Evolutionary conservation across 1,140 invertebrate species (phyloP), one percentile per base, ranked within the genome.

Genomic region (Glossosoma conforme): DNA sequence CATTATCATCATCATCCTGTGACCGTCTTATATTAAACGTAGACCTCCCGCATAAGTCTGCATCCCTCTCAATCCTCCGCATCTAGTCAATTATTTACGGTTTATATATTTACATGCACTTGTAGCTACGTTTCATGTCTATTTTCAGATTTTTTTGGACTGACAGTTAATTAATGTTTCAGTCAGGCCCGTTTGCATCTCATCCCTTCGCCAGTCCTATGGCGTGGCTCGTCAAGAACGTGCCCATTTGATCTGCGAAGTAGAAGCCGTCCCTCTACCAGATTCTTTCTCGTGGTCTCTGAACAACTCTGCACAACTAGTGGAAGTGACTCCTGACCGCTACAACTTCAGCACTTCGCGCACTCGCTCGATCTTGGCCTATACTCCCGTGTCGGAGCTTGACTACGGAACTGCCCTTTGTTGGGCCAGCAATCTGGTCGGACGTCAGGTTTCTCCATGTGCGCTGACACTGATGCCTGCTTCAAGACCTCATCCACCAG

Each of bases 231-330:
- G 88, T 38, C 82, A 87, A 61, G 91, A 94, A 67, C 80, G 85
- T 20, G 86, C 85, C 0, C 80, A 82, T 57, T 81, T 94, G 35
- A 69, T 84, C 42, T 95, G 91, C 67, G 83, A 86, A 70, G 91
- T 94, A 11, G 87, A 92, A 58, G 85, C 91, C 10, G 90, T 87
- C 68, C 91, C 91, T 11, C 77, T 83, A 10, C 87, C 89, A 14
- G 82, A 87, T 54, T 84, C 77, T 45, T 93, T 93, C 67, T 83
- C 86, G 54, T 94, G 91, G 91, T 83, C 86, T 20, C 91, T 93
- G 66, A 93, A 93, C 69, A 91, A 89, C 68, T 89, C 89, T 2
- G 85, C 86, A 10, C 85, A 89, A 58, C 83, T 81, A 48, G 79
- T 85, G 42, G 59, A 79, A 82, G 44, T 66, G 62, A 17, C 48